These are phyloP conservation scores for Psococerastis gibbosa DNA, from an alignment of 2,888 invertebrate genomes.

Conservation along the genomic window DNA sequence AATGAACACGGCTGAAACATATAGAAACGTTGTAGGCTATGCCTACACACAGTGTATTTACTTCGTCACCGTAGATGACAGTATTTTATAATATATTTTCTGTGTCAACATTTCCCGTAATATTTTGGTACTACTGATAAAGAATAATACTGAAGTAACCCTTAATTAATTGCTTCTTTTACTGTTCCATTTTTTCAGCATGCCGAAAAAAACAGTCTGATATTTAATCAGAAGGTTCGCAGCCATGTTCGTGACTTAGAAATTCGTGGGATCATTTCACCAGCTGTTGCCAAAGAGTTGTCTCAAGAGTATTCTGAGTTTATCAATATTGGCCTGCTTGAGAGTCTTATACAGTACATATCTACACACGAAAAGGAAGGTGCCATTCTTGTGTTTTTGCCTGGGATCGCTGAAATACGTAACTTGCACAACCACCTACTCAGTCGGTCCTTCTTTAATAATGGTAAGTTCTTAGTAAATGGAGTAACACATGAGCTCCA, in stretches of 20 bases:
- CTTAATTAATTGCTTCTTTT: too few relatives aligned
- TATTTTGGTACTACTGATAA: too few relatives aligned
- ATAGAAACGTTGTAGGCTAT: too few relatives aligned
- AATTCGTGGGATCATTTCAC: constrained; percentile 32
- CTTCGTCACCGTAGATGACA: too few relatives aligned
- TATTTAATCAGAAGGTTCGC: neutral
- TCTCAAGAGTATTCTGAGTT: constrained; percentile 44
- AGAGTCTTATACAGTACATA: constrained; percentile 44
- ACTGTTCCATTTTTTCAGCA: too few relatives aligned
- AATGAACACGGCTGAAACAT: too few relatives aligned
- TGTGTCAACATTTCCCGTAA: too few relatives aligned
- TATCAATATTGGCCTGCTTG: constrained; percentile 48
- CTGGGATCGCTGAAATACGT: constrained; percentile 57
- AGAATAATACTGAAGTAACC: too few relatives aligned
- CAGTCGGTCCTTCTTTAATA: constrained; percentile 18
- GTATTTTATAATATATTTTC: too few relatives aligned
- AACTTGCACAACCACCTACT: constrained; percentile 33
- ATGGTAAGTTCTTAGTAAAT: constrained; percentile 17
- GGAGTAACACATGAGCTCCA: too few relatives aligned
- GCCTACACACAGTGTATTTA: too few relatives aligned
- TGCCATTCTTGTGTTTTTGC: constrained; percentile 73
- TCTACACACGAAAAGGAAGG: constrained; percentile 41
- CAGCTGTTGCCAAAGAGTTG: constrained; percentile 38
- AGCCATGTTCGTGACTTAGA: constrained; percentile 24
- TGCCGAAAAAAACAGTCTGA: too few relatives aligned